These are phyloP conservation scores for Bubalus kerabau DNA, from an alignment of 2,113 vertebrate species.

Conservation along the genomic window DNA sequence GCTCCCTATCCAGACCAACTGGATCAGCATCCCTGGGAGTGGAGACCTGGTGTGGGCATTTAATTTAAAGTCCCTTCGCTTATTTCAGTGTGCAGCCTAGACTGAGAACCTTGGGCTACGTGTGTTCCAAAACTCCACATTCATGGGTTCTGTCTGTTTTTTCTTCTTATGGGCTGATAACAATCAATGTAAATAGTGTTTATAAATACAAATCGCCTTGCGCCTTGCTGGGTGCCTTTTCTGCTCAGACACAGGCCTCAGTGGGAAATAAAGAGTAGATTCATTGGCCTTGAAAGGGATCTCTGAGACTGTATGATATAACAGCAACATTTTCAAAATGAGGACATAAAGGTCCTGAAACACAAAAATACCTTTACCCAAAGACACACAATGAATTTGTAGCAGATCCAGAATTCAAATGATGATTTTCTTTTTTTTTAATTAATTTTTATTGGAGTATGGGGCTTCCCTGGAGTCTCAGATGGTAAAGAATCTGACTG, in stretches of 20 bases:
- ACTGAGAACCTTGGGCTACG: neutral
- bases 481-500: neutral
- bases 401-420: neutral
- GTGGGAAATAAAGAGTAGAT: neutral
- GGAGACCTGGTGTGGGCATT: neutral
- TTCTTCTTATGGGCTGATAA: neutral
- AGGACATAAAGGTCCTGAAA: neutral
- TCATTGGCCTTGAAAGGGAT: neutral
- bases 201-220: neutral
- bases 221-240: neutral
- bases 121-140: neutral
- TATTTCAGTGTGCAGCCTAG: too few relatives aligned
- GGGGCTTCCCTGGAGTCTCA: neutral
- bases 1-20: neutral
- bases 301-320: neutral
- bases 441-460: neutral
- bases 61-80: neutral
- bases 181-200: neutral
- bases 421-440: neutral
- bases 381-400: neutral
- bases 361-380: neutral
- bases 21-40: neutral
- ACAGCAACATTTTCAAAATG: neutral
- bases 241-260: neutral
- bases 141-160: neutral